Percentiles rank a stretch among this genome's conserved stretches.
Conservation (phyloP, 2,113 vertebrate genomes). For the Scolopax mira region DNA sequence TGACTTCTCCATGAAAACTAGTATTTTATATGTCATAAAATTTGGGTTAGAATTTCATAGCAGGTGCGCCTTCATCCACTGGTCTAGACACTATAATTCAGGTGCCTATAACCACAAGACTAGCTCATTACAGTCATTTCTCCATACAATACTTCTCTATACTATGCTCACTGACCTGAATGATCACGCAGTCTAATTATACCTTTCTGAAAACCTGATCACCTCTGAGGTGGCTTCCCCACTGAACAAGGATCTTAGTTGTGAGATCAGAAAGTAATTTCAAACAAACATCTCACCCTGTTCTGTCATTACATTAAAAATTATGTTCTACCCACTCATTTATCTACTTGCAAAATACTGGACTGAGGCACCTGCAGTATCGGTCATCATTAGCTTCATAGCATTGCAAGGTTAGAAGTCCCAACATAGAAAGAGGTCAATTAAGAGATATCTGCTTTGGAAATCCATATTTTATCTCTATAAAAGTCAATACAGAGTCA, state of each 20-base stretch:
- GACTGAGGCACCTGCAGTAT: neutral
- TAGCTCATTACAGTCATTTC: neutral
- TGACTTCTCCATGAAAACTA: neutral
- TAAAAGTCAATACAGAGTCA: neutral
- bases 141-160: neutral
- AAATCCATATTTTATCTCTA: neutral
- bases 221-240: neutral
- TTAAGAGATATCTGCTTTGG: neutral
- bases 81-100: neutral
- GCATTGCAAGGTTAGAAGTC: neutral
- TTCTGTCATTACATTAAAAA: neutral
- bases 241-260: neutral
- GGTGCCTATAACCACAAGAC: neutral
- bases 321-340: neutral
- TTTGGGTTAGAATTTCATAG: neutral
- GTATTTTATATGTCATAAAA: neutral
- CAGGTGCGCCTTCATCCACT: neutral
- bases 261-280: neutral
- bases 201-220: neutral
- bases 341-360: neutral
- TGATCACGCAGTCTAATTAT: neutral
- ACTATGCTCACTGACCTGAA: neutral
- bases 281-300: neutral
- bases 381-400: neutral
- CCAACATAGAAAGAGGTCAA: neutral